These are phyloP conservation scores for Pleuronectes platessa DNA, from an alignment of 2,113 vertebrate genomes.

Conservation along the genomic window DNA sequence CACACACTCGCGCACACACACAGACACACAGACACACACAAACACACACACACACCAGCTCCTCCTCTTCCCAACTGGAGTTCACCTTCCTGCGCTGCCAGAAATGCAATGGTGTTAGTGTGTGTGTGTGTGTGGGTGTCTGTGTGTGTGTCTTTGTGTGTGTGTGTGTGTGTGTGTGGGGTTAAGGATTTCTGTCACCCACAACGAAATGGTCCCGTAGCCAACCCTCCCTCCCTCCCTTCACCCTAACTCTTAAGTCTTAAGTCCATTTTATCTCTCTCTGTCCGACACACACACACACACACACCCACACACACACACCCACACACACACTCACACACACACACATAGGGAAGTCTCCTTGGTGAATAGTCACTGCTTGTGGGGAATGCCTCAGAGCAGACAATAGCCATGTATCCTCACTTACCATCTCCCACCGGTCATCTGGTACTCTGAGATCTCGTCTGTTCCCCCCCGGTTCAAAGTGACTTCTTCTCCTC, in stretches of 20 bases:
- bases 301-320: conserved; percentile 33
- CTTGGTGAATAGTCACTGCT: conserved; percentile 73
- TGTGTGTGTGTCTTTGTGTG: background rate
- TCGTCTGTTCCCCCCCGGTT: conserved; percentile 12
- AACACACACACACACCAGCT: background rate
- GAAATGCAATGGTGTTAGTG: conserved; percentile 16
- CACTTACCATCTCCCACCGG: conserved; percentile 65
- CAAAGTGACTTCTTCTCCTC: conserved; percentile 9
- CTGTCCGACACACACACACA: conserved; percentile 42
- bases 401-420: conserved; percentile 74
- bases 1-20: background rate
- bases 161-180: background rate
- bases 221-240: conserved; percentile 15
- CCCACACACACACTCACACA: conserved; percentile 32
- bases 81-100: conserved; percentile 54
- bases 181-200: conserved; percentile 30
- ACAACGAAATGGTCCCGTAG: conserved; percentile 20
- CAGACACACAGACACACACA: conserved; percentile 4
- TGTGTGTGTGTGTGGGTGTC: background rate
- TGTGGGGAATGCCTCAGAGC: conserved; percentile 73
- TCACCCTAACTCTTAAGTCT: conserved; percentile 30
- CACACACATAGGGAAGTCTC: conserved; percentile 61
- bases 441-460: conserved; percentile 28
- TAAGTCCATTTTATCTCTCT: conserved; percentile 48
- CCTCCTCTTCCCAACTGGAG: conserved; percentile 12